Evolutionary conservation across 1,140 invertebrate species (phyloP), one percentile per base, ranked within the genome.

Genomic region (Formica exsecta): DNA sequence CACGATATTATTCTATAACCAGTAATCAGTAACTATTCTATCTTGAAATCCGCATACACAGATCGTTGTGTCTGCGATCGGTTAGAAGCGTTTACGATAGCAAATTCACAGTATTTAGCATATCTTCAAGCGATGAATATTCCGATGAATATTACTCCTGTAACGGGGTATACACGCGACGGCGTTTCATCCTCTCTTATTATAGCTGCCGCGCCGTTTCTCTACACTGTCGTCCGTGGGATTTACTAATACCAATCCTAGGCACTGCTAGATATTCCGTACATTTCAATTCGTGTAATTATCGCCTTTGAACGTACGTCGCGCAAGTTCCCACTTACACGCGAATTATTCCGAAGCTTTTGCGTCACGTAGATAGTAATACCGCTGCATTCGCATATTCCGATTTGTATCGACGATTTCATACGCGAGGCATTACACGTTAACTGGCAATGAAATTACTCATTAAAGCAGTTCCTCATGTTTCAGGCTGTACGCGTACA

Each of bases 121-220:
- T 87, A 83, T 90, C 87, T 75, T 85, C 75, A 22, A 75, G 48
- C 80, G 86, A 90, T 90, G 89, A 90, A 90, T 90, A 90, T 90
- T 90, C 89, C 54, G 48, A 77, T 57, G 54, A 41, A 62, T 74
- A 51, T 71, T 77, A 87, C 71, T 25, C 66, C 70, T 85, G 85
- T 90, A 87, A 89, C 68, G 80, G 85, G 77, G 62, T 90, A 65
- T 77, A 85, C 62, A 74, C 62, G 85, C 29, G 74, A 79, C 73
- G 65, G 11, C 25, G 59, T 71, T 68, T 57, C 88, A 71, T 59
- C 48, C 80, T 61, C 62, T 73, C 86, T 90, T 90, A 90, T 87
- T 90, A 87, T 81, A 75, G 70, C 38, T 44, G 16, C 48, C 64
- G 85, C 59, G 62, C 48, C 51, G 75, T 84, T 90, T 84, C 85